Conservation (phyloP, 2,797 vertebrate species). For the Chloroceryle inda region DNA sequence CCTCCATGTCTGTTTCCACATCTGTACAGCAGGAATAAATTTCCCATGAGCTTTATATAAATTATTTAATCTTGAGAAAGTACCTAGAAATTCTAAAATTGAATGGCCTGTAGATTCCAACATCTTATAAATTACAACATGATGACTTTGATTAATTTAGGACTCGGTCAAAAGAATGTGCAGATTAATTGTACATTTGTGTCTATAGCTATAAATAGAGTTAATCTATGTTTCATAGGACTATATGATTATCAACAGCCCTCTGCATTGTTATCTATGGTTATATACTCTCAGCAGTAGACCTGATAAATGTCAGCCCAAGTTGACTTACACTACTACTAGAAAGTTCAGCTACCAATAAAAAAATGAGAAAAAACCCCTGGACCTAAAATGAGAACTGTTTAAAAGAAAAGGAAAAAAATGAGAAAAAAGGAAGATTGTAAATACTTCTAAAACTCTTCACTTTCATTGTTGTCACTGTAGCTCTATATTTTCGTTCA, state of each 20-base stretch:
- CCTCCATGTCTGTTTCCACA: constrained; percentile 6
- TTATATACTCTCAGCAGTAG: not conserved
- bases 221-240: not conserved
- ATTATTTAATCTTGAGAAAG: constrained; percentile 8
- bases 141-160: not conserved
- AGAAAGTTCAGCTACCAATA: not conserved
- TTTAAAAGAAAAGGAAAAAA: not conserved
- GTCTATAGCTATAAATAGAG: not conserved
- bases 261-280: not conserved
- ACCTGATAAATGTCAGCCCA: not conserved
- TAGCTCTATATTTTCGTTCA: not conserved
- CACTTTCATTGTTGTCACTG: not conserved
- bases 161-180: not conserved
- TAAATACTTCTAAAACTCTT: not conserved
- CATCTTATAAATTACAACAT: constrained; percentile 3
- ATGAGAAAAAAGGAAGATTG: not conserved
- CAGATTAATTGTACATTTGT: not conserved
- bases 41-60: constrained; percentile 29
- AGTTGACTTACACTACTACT: not conserved
- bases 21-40: constrained; percentile 21
- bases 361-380: not conserved
- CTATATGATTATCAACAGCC: not conserved
- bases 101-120: not conserved
- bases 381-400: not conserved
- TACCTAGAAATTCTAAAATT: constrained; percentile 13